A percentile compares a stretch with the other conserved stretches of the same genome.
These are phyloP conservation scores for Xylocopa sonorina DNA, from an alignment of 1,140 invertebrate genomes.

Conservation along the genomic window DNA sequence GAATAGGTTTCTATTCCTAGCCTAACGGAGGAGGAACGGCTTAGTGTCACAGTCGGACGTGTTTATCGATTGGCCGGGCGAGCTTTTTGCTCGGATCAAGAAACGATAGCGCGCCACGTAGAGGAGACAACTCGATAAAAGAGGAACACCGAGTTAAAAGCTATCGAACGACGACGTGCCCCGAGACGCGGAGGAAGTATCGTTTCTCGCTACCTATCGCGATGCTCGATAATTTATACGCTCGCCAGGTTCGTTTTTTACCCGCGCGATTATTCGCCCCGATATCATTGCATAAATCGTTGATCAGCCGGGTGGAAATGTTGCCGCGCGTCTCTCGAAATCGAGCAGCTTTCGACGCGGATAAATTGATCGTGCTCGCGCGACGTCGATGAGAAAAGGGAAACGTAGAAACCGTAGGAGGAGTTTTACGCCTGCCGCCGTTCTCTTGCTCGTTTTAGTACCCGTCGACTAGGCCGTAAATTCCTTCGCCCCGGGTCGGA, in stretches of 20 bases:
- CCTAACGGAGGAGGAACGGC: background rate
- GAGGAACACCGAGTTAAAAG: background rate
- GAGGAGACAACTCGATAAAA: background rate
- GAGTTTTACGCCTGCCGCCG: background rate
- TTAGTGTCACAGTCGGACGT: background rate
- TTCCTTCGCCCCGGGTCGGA: background rate
- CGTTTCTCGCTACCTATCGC: background rate
- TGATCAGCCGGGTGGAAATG: slow-evolving; percentile 28
- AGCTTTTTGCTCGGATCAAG: background rate
- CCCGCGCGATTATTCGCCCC: too few species aligned
- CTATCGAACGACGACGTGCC: background rate
- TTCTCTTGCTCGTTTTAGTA: background rate
- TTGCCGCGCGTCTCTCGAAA: background rate
- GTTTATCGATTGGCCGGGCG: background rate
- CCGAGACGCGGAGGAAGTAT: background rate
- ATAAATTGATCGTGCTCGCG: background rate
- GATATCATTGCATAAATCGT: slow-evolving; percentile 7
- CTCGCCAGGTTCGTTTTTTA: background rate
- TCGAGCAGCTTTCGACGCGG: slow-evolving; percentile 1
- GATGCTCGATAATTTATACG: background rate
- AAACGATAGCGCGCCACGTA: background rate
- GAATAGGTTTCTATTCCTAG: background rate
- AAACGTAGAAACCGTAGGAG: background rate
- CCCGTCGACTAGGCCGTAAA: background rate
- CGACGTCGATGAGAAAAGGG: background rate